Base-by-base conservation (phyloP, 1,140 invertebrate species). In the Proctacanthus coquilletti region DNA sequence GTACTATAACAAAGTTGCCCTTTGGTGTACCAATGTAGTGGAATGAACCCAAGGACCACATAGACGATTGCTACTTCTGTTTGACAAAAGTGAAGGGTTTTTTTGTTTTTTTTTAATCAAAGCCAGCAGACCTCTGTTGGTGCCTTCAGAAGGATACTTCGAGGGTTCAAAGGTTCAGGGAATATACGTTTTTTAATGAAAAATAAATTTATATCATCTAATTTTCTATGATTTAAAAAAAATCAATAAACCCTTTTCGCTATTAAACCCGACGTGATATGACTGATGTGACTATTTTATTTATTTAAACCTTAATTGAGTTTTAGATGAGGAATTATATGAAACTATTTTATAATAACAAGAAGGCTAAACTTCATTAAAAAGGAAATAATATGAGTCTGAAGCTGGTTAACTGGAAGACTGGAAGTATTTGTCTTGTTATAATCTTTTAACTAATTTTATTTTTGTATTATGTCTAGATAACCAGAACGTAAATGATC, bases 1-100 rank as follows among this genome's bases (percentile, higher is more conserved):
- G 33, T 15, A 43, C 11, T 9, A 11, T 27, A 15, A 15, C 29
- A 14, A 36, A 34, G 29, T 38, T 51, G 42, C 40, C 38, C 5
- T 54, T 51, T 44, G 44, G 21, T 13, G 32, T 38, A 15, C 51
- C 47, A n/a, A 50, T 47, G 42, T 37, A 47, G 30, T 53, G 50
- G 45, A 27, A 36, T 10, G 45, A 50, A 35, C 46, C 42, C 15
- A 29, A 17, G 27, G 38, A 52, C 39, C 45, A 52, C 40, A 37
- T 27, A 30, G 41, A 20, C 21, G 46, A 48, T 40, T 51, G 45
- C 25, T 53, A 45, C 42, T 50, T 47, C 38, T 48, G 51, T 29
- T 5, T 46, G 17, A 38, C 38, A 15, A 21, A 41, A 27, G 32
- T 36, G 17, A 45, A 36, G 37, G 43, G 45, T 11, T 38, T 43